Conservation (phyloP, 1,140 invertebrate species). For the Diabrotica undecimpunctata region DNA sequence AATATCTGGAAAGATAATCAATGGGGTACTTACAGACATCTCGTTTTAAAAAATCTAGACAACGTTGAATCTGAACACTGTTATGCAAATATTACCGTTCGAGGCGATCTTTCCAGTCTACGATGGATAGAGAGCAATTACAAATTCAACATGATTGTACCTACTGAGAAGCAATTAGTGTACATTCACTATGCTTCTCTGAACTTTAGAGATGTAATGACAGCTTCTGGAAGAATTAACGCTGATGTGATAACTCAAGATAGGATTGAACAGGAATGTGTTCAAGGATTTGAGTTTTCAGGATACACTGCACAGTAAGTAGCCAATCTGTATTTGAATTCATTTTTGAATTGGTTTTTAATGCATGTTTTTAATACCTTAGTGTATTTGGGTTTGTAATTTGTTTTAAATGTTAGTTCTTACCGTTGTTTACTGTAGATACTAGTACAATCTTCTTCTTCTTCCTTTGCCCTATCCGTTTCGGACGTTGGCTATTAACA, state of each 20-base stretch:
- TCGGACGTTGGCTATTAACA: too few species aligned
- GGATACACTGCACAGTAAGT: slow-evolving; percentile 45
- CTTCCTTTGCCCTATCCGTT: too few species aligned
- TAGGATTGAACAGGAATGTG: slow-evolving; percentile 59
- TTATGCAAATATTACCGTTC: slow-evolving; percentile 71
- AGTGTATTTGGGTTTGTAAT: too few species aligned
- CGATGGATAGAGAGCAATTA: slow-evolving; percentile 73
- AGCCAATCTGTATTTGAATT: neutral
- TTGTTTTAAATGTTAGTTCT: too few species aligned
- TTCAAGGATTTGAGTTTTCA: slow-evolving; percentile 73
- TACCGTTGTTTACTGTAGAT: too few species aligned
- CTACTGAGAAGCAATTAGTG: slow-evolving; percentile 47
- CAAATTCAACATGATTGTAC: slow-evolving; percentile 41
- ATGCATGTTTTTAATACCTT: too few species aligned
- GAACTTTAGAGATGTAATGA: slow-evolving; percentile 79
- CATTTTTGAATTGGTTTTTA: too few species aligned
- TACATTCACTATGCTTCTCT: slow-evolving; percentile 63
- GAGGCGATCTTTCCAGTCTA: slow-evolving; percentile 82
- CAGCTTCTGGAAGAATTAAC: slow-evolving; percentile 68
- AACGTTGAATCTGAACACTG: slow-evolving; percentile 59
- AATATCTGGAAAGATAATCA: slow-evolving; percentile 61
- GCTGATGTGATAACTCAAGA: slow-evolving; percentile 56
- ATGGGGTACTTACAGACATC: slow-evolving; percentile 61
- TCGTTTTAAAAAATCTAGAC: slow-evolving; percentile 30
- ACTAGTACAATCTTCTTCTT: too few species aligned